Conservation (phyloP, 2,888 invertebrate species). For the Phoenoteleia sp. region DNA sequence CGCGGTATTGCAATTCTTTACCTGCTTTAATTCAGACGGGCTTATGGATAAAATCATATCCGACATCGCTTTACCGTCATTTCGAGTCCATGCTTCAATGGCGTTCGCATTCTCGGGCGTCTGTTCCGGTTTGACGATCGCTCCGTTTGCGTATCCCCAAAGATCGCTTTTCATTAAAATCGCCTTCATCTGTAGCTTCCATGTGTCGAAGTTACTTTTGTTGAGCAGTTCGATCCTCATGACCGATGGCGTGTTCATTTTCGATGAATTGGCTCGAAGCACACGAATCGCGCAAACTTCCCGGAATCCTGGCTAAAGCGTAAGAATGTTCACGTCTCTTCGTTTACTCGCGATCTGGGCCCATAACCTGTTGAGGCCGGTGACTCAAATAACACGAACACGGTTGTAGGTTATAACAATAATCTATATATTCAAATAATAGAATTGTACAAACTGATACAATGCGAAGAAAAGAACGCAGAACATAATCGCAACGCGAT, state of each 20-base stretch:
- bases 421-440: no score
- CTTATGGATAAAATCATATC: neutral
- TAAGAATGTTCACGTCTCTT: neutral
- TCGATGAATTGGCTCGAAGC: neutral
- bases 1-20: neutral
- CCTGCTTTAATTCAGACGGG: neutral
- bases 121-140: neutral
- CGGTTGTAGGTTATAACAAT: no score
- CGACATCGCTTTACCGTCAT: neutral
- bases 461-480: no score
- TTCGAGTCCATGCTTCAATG: neutral
- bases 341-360: neutral
- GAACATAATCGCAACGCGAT: no score
- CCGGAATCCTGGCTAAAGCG: no score
- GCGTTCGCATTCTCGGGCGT: neutral
- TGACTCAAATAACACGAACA: no score
- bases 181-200: conserved; percentile 9
- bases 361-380: neutral
- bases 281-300: neutral
- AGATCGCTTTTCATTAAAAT: conserved; percentile 1
- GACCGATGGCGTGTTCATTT: neutral
- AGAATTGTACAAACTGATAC: no score
- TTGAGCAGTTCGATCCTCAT: conserved; percentile 13
- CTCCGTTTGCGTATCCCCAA: conserved; percentile 7
- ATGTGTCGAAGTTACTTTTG: conserved; percentile 19